Conservation (phyloP, 2,113 vertebrate species). For the Gnathonemus echidnorhynchus region DNA sequence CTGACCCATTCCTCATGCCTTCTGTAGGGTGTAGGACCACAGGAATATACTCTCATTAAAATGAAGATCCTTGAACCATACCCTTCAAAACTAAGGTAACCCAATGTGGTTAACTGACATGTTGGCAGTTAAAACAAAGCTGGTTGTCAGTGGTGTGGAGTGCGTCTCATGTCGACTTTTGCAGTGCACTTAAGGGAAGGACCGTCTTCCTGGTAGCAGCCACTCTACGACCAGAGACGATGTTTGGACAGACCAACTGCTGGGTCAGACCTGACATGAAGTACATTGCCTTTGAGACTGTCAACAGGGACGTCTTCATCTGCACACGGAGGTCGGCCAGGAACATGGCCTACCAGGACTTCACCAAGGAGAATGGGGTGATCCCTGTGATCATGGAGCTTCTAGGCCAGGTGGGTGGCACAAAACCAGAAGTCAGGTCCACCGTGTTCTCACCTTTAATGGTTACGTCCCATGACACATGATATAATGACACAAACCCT, state of each 20-base stretch:
- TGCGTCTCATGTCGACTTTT: not conserved
- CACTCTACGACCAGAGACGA: constrained; percentile 91
- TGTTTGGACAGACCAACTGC: constrained; percentile 98
- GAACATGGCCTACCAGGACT: constrained; percentile 95
- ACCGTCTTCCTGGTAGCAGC: constrained; percentile 89
- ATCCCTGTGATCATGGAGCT: constrained; percentile 84
- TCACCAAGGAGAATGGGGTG: constrained; percentile 78
- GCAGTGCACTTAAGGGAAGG: constrained; percentile 79
- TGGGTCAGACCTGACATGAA: constrained; percentile 93
- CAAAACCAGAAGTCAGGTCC: not conserved
- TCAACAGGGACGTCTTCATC: constrained; percentile 76
- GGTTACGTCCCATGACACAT: not conserved
- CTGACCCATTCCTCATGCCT: not conserved
- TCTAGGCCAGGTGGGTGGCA: constrained; percentile 76
- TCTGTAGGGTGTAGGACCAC: constrained; percentile 85
- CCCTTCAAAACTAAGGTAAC: constrained; percentile 76
- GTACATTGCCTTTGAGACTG: constrained; percentile 83
- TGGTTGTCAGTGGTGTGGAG: not conserved
- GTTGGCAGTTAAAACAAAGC: not conserved
- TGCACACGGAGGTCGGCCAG: constrained; percentile 79
- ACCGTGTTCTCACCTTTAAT: not conserved
- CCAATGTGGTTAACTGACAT: not conserved
- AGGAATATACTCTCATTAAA: constrained; percentile 93
- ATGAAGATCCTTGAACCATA: constrained; percentile 90
- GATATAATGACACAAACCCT: not conserved